Percentiles rank a stretch among this genome's conserved stretches.
Conservation (phyloP, 2,797 vertebrate genomes). For the Peromyscus aztecus region DNA sequence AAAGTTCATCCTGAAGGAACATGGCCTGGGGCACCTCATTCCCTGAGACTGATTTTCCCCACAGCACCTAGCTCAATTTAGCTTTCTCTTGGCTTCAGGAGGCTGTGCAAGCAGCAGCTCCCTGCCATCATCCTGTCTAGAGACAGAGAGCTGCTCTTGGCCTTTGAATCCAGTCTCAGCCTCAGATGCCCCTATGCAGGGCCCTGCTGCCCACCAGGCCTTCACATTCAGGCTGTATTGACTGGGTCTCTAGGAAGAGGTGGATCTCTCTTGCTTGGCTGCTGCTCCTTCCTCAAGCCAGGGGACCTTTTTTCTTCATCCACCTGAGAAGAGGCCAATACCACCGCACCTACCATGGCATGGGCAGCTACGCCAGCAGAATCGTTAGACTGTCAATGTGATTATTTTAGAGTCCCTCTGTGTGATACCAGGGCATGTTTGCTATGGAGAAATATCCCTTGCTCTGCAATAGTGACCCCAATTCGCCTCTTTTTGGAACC, state of each 20-base stretch:
- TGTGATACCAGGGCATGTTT: too few relatives aligned
- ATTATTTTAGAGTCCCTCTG: too few relatives aligned
- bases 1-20: not conserved
- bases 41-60: not conserved
- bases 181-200: not conserved
- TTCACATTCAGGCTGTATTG: not conserved
- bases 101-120: too few relatives aligned
- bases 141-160: not conserved
- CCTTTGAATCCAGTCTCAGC: not conserved
- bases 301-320: too few relatives aligned
- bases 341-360: not conserved
- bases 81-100: not conserved
- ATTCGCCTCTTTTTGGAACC: too few relatives aligned
- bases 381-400: not conserved
- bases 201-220: not conserved
- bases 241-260: not conserved
- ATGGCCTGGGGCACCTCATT: not conserved
- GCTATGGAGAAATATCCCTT: not conserved
- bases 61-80: not conserved
- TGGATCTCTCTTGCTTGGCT: not conserved
- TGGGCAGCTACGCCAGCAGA: not conserved
- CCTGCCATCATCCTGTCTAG: not conserved
- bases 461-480: not conserved
- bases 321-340: not conserved
- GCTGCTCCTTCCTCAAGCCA: not conserved